These are phyloP conservation scores for Mus spicilegus DNA, from an alignment of 2,113 vertebrate species.

Conservation along the genomic window DNA sequence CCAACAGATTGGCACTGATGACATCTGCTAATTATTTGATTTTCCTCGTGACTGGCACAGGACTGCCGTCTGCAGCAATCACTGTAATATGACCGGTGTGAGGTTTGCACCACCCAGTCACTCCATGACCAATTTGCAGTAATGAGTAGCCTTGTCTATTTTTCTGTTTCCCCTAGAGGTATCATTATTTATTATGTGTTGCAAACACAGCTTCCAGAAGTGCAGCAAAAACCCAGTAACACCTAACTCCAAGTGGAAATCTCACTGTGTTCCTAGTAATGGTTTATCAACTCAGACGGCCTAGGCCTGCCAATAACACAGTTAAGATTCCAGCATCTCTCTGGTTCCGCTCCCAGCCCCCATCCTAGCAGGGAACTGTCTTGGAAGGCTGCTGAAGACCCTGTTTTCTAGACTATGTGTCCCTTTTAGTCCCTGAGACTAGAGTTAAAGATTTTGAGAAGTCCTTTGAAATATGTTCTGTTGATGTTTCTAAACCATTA, in stretches of 20 bases:
- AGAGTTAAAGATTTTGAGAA: slow-evolving; percentile 53
- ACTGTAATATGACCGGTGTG: background rate
- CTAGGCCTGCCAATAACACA: background rate
- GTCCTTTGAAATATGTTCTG: background rate
- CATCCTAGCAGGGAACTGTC: background rate
- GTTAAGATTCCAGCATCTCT: background rate
- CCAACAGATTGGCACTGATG: slow-evolving; percentile 68
- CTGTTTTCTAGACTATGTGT: background rate
- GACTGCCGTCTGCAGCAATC: slow-evolving; percentile 49
- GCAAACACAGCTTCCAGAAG: slow-evolving; percentile 49
- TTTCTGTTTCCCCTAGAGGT: slow-evolving; percentile 47
- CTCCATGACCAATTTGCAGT: slow-evolving; percentile 43
- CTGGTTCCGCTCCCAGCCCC: background rate
- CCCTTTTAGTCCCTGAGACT: background rate
- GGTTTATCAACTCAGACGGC: background rate
- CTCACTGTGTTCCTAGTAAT: background rate
- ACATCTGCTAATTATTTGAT: slow-evolving; percentile 74
- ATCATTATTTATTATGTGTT: slow-evolving; percentile 58
- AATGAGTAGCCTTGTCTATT: slow-evolving; percentile 49
- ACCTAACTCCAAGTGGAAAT: background rate
- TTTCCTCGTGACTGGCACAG: slow-evolving; percentile 47
- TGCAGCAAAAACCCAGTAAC: slow-evolving; percentile 2
- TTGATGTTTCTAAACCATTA: background rate
- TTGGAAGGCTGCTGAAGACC: background rate
- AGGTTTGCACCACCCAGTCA: background rate